Base-by-base conservation (phyloP, 2,113 vertebrate genomes). In the Eira barbara region DNA sequence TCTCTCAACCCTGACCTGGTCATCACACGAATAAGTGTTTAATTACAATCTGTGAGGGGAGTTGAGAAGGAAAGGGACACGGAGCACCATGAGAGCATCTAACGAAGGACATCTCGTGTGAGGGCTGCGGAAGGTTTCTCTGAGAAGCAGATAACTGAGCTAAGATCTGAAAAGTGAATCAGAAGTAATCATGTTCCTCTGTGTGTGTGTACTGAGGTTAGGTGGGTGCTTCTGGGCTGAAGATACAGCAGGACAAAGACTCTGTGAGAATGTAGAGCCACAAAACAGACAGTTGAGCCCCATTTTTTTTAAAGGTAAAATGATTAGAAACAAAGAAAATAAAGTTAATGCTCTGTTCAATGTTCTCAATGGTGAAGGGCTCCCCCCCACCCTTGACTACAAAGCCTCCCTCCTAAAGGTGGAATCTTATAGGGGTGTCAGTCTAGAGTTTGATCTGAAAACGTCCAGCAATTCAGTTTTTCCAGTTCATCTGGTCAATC, bases 261-360 rank as follows among this genome's bases (percentile, higher is more conserved):
- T 90, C 49, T 2, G 10, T 42, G 59, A 7, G 17, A 13, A 13
- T 0, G 7, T 12, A 81, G n/a, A 49, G 73, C 11, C 23, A 0
- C 0, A 8, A 57, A 21, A 29, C 4, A 36, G 9, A 31, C 2
- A 63, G 13, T 17, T 57, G 81, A 86, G 25, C 13, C 52, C 71
- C 49, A 7, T 39, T 29, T 65, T 42, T 45, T 29, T 5, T 1
- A 42, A 4, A 14, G 36, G 34, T 36, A 21, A 67, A 31, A 8
- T 14, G 45, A 34, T 52, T 52, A 63, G 34, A 92, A 96, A 94
- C 31, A 69, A 89, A 91, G 39, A 74, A 95, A 89, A 61, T 1
- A 52, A 86, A 59, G 10, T 59, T 71, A 78, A n/a, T 39, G 12
- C 2, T 47, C 57, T 25, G 36, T 13, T 73, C 34, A 36, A 0